Base-by-base conservation (phyloP, 2,113 vertebrate species). In the Grallaria varia region DNA sequence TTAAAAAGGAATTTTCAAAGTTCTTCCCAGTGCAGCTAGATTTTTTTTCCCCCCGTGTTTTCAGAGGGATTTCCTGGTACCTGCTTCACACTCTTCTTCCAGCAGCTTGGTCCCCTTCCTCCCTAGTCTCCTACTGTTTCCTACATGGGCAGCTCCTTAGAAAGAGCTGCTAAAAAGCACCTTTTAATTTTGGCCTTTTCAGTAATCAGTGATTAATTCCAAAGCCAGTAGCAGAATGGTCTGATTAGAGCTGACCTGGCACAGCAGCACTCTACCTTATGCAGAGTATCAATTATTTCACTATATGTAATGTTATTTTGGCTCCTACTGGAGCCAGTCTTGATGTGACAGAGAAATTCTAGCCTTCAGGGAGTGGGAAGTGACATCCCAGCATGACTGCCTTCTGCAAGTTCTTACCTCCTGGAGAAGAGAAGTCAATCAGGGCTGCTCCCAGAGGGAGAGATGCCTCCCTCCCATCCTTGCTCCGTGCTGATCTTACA, bases 121-220 rank as follows among this genome's bases (percentile, higher is more conserved):
- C 24, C n/a, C 13, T 76, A 58, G 37, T 59, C 27, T 62, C 14
- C 1, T 63, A 35, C 79, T 83, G 31, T 66, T 95, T 93, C 39
- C 62, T 79, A 45, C 2, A 21, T 49, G 67, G 44, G 22, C 25
- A 85, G 23, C 21, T 94, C 80, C 80, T 90, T 30, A 72, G 83
- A 72, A 82, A 84, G 27, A 95, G 7, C n/a, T 88, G 50, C 49
- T 42, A 90, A 93, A 27, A 88, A 37, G 0, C 20, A 69, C 30
- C 28, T 88, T 90, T 93, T 75, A 81, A 90, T 92, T 78, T 84
- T 44, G 55, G 33, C 16, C 33, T 84, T 89, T 92, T 42, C 33
- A 67, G 55, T 71, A 81, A 52, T 0, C 0, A 77, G 59, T 52
- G 12, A 92, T 53, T 84, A 42, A 55, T 86, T 71, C 23, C 55